Evolutionary conservation across 2,797 vertebrate genomes (phyloP), one percentile per base, ranked within the genome.

Genomic region (Leuciscus waleckii): DNA sequence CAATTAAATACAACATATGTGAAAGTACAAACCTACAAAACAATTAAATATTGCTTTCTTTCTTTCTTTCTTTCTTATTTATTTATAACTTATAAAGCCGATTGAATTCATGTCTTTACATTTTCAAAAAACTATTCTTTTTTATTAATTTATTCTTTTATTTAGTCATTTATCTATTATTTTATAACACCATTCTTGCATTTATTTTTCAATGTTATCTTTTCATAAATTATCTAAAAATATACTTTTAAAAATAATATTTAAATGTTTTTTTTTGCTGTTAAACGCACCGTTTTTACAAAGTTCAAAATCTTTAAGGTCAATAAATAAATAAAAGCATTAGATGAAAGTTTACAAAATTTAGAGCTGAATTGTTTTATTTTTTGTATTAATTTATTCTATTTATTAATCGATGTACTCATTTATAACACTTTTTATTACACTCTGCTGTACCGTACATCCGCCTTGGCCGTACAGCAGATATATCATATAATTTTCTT

Each of bases 1-100:
- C 41, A 43, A 63, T 63, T 75, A 75, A 75, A 83, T n/a, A 74
- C 14, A 82, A 16, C 37, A 16, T 82, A 49, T 61, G 37, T 43
- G 23, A 35, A 19, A 2, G 3, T 39, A 78, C 75, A 61, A n/a
- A 32, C 4, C 17, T 39, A 32, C 35, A 43, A 71, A 58, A 32
- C n/a, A 32, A 2, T 21, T 7, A 19, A 79, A 21, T 35, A 23
- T 58, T 58, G 3, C 7, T 56, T 58, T 58, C 3, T 58, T 58
- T 58, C 54, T 35, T 35, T 35, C 4, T 35, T 35, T 35, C 32
- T 54, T 37, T 16, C 9, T 54, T 6, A 26, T 61, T 61, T 61
- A 26, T 61, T 26, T 58, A n/a, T 23, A 9, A 58, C 11, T 58
- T 58, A 58, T 58, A 58, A 58, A 58, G 56, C 9, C 3, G 9